Conservation (phyloP, 35 echinoderm and acorn worm species). For the Anneissia japonica region DNA sequence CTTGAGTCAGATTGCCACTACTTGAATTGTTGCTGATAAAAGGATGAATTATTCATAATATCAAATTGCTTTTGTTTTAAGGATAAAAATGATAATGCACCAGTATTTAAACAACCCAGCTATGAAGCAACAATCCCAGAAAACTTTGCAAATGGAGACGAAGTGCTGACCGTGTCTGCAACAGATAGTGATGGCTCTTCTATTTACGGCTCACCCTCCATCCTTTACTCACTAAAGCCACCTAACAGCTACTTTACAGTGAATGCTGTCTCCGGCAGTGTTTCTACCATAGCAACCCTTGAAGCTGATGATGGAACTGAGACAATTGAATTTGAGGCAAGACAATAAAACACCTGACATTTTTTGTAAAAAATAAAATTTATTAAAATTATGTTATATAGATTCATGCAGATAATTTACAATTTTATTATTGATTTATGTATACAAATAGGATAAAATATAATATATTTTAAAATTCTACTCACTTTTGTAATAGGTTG, state of each 20-base stretch:
- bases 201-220: background rate
- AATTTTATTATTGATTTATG: no score
- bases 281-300: background rate
- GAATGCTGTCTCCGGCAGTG: background rate
- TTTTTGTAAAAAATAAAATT: no score
- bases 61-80: background rate
- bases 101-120: slow-evolving; percentile 30
- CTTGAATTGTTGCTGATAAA: no score
- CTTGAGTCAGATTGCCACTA: no score
- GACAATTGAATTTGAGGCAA: background rate
- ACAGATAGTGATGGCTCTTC: slow-evolving; percentile 44
- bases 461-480: background rate
- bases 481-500: background rate
- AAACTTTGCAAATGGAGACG: slow-evolving; percentile 62
- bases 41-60: no score
- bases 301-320: background rate
- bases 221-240: background rate
- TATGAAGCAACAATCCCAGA: slow-evolving; percentile 59
- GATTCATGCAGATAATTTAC: no score
- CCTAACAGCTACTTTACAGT: background rate
- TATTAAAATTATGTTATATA: no score
- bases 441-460: no score
- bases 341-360: no score
- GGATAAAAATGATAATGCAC: slow-evolving; percentile 78
- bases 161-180: slow-evolving; percentile 57